A percentile compares a stretch with the other conserved stretches of the same genome.
phyloP scores from a whole-genome alignment of 1,140 invertebrate genomes.

The Leptestheria dahalacensis region DNA sequence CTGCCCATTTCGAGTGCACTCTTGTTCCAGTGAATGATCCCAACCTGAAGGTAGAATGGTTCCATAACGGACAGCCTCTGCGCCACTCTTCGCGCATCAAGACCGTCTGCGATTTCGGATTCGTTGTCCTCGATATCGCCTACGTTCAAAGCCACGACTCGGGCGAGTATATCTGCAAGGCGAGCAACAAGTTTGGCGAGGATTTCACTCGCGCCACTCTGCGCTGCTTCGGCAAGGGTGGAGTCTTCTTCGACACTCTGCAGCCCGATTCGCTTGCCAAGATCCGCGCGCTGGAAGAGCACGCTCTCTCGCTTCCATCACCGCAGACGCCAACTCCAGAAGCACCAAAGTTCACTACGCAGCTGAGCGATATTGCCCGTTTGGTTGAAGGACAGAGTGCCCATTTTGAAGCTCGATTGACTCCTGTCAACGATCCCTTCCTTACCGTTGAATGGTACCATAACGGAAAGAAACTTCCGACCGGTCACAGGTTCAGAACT shows the following conservation, averaged over 20 bases:
- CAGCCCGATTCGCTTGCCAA: slow-evolving; percentile 84
- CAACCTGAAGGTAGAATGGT: slow-evolving; percentile 90
- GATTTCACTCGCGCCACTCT: slow-evolving; percentile 71
- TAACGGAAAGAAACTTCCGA: slow-evolving; percentile 78
- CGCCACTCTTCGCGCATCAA: slow-evolving; percentile 81
- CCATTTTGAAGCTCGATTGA: slow-evolving; percentile 77
- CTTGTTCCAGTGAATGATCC: slow-evolving; percentile 83
- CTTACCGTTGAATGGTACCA: slow-evolving; percentile 78
- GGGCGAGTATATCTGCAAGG: slow-evolving; percentile 80
- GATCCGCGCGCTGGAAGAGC: slow-evolving; percentile 68
- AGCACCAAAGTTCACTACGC: slow-evolving; percentile 78
- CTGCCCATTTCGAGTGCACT: slow-evolving; percentile 84
- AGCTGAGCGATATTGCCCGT: slow-evolving; percentile 62
- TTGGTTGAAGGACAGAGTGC: slow-evolving; percentile 83
- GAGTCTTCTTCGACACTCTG: slow-evolving; percentile 81
- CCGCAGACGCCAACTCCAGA: slow-evolving; percentile 45
- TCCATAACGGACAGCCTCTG: slow-evolving; percentile 75
- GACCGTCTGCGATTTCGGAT: slow-evolving; percentile 88
- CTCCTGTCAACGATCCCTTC: slow-evolving; percentile 80
- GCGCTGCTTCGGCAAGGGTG: slow-evolving; percentile 64
- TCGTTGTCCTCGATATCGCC: slow-evolving; percentile 86
- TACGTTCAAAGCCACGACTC: slow-evolving; percentile 85
- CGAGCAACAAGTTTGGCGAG: slow-evolving; percentile 77
- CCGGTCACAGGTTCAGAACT: slow-evolving; percentile 84
- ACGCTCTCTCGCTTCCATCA: slow-evolving; percentile 40